Percentiles rank a stretch among this genome's conserved stretches.
These are phyloP conservation scores for Leptopterna dolabrata DNA, from an alignment of 2,888 invertebrate species.

Conservation along the genomic window DNA sequence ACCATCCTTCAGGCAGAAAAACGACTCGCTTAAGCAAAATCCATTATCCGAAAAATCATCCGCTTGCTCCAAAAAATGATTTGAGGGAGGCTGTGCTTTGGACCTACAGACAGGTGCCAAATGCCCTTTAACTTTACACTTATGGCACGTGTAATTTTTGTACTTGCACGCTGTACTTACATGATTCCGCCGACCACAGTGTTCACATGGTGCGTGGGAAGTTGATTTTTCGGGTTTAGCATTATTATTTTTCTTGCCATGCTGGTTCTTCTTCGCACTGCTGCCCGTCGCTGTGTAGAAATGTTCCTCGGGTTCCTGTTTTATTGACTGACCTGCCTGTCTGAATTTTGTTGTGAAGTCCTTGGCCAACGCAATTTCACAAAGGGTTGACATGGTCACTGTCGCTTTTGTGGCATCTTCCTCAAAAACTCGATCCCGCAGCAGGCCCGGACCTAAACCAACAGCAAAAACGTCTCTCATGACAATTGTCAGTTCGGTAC, in stretches of 20 bases:
- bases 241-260: not conserved
- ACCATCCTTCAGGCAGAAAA: not conserved
- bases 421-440: conserved; percentile 12
- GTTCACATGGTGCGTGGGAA: not conserved
- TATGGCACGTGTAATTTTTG: conserved; percentile 27
- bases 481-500: not conserved
- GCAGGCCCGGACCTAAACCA: conserved; percentile 18
- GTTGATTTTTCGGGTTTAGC: not conserved
- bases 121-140: conserved; percentile 3
- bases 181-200: conserved; percentile 23
- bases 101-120: conserved; percentile 16
- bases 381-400: conserved; percentile 6
- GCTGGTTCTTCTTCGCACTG: not conserved
- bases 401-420: conserved; percentile 6
- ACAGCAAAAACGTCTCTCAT: conserved; percentile 17
- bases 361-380: conserved; percentile 18
- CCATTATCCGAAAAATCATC: not conserved
- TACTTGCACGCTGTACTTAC: conserved; percentile 4
- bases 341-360: not conserved
- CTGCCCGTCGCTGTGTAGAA: not conserved
- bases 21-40: not conserved
- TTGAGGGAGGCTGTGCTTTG: not conserved
- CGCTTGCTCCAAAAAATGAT: not conserved
- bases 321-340: not conserved
- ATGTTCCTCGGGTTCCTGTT: too few species aligned